These are phyloP conservation scores for Drosophila macrospina DNA, from an alignment of 2,888 invertebrate species.

Conservation along the genomic window DNA sequence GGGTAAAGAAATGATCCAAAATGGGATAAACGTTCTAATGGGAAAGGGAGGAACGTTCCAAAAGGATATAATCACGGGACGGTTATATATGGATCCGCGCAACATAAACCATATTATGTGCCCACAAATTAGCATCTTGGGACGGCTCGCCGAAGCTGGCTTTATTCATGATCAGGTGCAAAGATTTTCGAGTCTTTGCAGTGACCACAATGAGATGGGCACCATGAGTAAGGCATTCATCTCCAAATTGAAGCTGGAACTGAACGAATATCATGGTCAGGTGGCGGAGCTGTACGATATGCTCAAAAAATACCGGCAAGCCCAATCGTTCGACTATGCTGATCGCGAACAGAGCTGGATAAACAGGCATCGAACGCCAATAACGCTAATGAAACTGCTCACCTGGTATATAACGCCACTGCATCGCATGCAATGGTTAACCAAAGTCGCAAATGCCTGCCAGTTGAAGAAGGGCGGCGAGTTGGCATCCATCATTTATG, in stretches of 20 bases:
- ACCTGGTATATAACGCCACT: constrained; percentile 94
- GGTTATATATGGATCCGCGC: not conserved
- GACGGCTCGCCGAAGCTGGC: constrained; percentile 94
- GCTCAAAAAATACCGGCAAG: constrained; percentile 58
- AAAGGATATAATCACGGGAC: not conserved
- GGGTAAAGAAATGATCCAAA: not conserved
- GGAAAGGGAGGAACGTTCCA: constrained; percentile 3
- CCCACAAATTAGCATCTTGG: constrained; percentile 83
- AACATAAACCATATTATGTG: not conserved
- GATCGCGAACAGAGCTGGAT: constrained; percentile 48
- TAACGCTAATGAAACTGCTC: constrained; percentile 90
- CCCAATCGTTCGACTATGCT: constrained; percentile 5
- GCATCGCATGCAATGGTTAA: constrained; percentile 92
- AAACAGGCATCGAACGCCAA: not conserved
- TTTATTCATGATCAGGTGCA: constrained; percentile 92
- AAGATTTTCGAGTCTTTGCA: constrained; percentile 91
- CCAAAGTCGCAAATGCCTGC: constrained; percentile 93
- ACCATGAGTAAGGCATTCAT: constrained; percentile 94
- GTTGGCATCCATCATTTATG: constrained; percentile 92
- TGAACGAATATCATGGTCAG: constrained; percentile 95
- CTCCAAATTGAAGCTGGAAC: constrained; percentile 92
- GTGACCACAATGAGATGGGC: constrained; percentile 89
- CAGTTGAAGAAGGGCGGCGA: constrained; percentile 94
- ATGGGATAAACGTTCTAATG: not conserved
- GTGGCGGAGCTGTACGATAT: constrained; percentile 93